Conservation (phyloP, 2,113 vertebrate species). For the Hipposideros armiger region DNA sequence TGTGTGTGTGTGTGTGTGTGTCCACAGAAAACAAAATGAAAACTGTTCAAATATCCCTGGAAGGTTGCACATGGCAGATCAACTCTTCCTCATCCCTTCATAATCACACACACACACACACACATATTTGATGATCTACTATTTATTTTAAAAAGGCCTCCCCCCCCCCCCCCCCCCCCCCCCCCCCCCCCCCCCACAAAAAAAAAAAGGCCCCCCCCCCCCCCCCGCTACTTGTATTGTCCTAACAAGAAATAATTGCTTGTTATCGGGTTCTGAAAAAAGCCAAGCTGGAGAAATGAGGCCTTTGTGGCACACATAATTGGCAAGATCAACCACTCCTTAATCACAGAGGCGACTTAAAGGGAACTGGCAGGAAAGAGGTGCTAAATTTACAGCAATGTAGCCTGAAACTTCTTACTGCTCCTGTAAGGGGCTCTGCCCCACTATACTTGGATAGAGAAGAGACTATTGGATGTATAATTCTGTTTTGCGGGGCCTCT, state of each 20-base stretch:
- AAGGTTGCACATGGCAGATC: neutral
- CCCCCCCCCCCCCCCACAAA: neutral
- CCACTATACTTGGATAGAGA: neutral
- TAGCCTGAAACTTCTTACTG: neutral
- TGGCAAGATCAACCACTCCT: neutral
- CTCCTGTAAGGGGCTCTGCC: neutral
- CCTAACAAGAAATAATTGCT: neutral
- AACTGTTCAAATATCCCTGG: neutral
- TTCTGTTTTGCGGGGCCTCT: neutral
- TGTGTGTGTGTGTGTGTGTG: neutral
- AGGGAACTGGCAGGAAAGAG: neutral
- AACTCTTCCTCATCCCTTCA: neutral
- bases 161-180: too few species aligned
- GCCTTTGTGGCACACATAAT: neutral
- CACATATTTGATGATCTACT: neutral
- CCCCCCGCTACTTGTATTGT: neutral
- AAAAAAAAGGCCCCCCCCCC: neutral
- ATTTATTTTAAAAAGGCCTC: neutral
- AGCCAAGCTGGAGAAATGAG: neutral
- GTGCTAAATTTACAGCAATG: neutral
- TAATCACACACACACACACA: neutral
- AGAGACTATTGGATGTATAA: neutral
- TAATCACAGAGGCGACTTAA: neutral
- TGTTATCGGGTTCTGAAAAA: slow-evolving; percentile 12
- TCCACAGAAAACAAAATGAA: neutral